A percentile compares a stretch with the other conserved stretches of the same genome.
phyloP scores from a whole-genome alignment of 2,888 invertebrate species.

The Xanthorhoe designata region DNA sequence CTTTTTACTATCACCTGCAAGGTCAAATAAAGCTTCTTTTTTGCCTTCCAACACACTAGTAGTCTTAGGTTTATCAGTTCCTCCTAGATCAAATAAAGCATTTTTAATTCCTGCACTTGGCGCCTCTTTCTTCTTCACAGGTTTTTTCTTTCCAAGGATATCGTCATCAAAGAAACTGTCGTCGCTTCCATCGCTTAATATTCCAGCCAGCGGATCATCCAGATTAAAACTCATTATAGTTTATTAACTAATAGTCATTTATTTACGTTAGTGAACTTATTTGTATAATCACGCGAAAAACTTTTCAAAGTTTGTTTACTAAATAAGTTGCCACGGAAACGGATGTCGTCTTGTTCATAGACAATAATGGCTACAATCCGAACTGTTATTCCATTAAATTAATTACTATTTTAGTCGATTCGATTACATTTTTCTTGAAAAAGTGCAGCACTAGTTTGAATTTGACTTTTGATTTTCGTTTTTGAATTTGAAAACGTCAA shows the following conservation, averaged over 20 bases:
- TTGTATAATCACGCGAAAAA: too few species aligned
- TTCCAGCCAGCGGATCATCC: constrained; percentile 88
- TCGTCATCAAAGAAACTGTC: constrained; percentile 90
- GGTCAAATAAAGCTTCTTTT: constrained; percentile 57
- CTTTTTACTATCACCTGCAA: constrained; percentile 55
- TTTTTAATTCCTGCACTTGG: constrained; percentile 69
- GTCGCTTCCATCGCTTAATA: constrained; percentile 89
- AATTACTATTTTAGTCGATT: constrained; percentile 23
- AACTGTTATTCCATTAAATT: not conserved
- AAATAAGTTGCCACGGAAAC: constrained; percentile 70
- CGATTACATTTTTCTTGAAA: not conserved
- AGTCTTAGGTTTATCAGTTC: constrained; percentile 51
- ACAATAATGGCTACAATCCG: not conserved
- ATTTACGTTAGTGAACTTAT: too few species aligned
- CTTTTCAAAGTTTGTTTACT: constrained; percentile 54
- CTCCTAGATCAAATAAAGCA: constrained; percentile 71
- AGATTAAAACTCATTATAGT: constrained; percentile 82
- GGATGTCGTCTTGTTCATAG: constrained; percentile 39
- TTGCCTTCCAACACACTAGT: constrained; percentile 47
- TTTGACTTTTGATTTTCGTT: constrained; percentile 10
- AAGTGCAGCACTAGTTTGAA: constrained; percentile 14
- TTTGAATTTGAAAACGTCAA: constrained; percentile 10
- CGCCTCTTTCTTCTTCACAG: constrained; percentile 63
- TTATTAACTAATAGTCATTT: too few species aligned
- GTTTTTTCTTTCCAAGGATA: constrained; percentile 76